Conservation (phyloP, 2,113 vertebrate species). For the Spizaetus ornatus region DNA sequence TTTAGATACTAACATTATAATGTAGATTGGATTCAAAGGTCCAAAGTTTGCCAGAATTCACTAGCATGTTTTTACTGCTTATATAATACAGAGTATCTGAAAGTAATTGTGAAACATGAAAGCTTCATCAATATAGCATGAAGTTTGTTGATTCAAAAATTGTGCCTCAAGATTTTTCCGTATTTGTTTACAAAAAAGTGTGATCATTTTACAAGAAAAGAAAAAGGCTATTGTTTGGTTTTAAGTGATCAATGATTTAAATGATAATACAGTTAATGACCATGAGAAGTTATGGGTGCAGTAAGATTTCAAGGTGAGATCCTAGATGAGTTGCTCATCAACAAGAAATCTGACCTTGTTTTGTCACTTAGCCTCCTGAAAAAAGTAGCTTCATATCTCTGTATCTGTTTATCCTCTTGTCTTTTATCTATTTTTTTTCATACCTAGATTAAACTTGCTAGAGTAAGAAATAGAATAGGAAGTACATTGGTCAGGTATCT, state of each 20-base stretch:
- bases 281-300: neutral
- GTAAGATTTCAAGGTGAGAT: neutral
- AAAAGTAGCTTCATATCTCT: neutral
- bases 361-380: neutral
- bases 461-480: neutral
- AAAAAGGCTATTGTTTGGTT: neutral
- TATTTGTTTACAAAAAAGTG: neutral
- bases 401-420: neutral
- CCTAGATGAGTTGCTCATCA: neutral
- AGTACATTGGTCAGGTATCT: neutral
- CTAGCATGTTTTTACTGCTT: neutral
- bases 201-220: neutral
- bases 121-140: neutral
- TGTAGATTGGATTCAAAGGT: neutral
- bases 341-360: neutral
- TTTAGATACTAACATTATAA: neutral
- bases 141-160: neutral
- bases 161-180: neutral
- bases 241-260: neutral
- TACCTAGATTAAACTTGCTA: neutral
- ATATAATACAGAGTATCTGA: neutral
- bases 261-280: neutral
- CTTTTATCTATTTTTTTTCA: neutral
- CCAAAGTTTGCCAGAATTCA: neutral
- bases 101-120: neutral